Percentiles rank a stretch among this genome's conserved stretches.
phyloP scores from a whole-genome alignment of 2,888 invertebrate genomes.

The Sicus ferrugineus region DNA sequence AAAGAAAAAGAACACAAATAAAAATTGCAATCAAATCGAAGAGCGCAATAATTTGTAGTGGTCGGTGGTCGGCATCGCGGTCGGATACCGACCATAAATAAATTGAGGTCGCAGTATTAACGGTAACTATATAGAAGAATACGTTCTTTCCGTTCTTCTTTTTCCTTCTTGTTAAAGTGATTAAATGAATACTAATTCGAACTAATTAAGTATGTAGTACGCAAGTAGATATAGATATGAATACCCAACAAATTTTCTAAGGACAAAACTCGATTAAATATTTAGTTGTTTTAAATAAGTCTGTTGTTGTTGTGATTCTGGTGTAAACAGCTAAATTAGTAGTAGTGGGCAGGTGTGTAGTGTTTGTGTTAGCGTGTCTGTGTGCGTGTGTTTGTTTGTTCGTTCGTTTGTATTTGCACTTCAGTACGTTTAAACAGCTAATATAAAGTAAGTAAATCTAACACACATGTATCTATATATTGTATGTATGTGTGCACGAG shows the following conservation, averaged over 20 bases:
- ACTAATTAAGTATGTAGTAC: background rate
- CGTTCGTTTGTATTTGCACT: constrained; percentile 38
- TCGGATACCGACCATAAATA: background rate
- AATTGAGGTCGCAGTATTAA: constrained; percentile 1
- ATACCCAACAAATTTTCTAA: constrained; percentile 5
- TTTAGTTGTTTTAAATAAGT: background rate
- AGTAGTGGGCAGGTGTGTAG: background rate
- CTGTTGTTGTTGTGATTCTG: constrained; percentile 45
- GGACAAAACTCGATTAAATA: constrained; percentile 16
- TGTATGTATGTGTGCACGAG: too few relatives aligned
- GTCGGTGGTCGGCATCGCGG: constrained; percentile 6
- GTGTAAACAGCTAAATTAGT: constrained; percentile 50
- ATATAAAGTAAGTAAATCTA: constrained; percentile 3
- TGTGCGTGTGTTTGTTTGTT: constrained; percentile 37
- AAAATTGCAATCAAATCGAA: constrained; percentile 27
- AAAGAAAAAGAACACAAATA: constrained; percentile 35
- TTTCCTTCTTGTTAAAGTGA: background rate
- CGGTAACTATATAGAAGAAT: background rate
- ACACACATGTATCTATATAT: background rate
- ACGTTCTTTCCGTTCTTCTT: background rate
- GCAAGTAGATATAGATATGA: background rate
- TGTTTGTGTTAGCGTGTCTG: background rate
- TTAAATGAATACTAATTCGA: constrained; percentile 8
- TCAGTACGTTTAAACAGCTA: constrained; percentile 13
- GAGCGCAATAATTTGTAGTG: background rate